Conservation (phyloP, 2,113 vertebrate species). For the Poeciliopsis occidentalis region DNA sequence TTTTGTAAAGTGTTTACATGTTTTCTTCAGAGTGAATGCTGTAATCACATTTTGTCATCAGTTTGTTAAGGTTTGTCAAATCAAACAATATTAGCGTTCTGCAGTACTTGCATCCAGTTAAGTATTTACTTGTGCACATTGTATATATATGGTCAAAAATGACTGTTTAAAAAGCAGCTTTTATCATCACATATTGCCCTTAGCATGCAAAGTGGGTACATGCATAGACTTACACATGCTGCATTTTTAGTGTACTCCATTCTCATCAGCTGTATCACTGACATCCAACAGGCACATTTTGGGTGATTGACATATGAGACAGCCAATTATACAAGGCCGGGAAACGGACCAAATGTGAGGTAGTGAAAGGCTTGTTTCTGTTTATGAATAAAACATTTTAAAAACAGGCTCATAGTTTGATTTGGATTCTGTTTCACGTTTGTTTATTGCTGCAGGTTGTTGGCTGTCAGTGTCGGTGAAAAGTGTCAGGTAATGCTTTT, state of each 20-base stretch:
- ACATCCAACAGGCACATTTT: constrained; percentile 36
- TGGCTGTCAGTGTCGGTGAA: constrained; percentile 47
- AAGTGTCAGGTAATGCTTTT: constrained; percentile 46
- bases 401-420: constrained; percentile 51
- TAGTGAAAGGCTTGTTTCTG: constrained; percentile 23
- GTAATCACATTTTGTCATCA: neutral
- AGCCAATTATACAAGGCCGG: constrained; percentile 64
- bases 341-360: constrained; percentile 50
- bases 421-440: constrained; percentile 59
- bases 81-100: neutral
- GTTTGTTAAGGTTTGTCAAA: constrained; percentile 23
- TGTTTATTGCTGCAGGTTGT: constrained; percentile 55
- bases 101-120: neutral
- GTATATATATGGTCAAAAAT: constrained; percentile 8
- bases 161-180: neutral
- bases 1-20: neutral
- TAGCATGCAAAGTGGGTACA: neutral
- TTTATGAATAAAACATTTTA: constrained; percentile 69
- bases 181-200: constrained; percentile 19
- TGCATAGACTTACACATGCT: neutral
- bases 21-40: neutral
- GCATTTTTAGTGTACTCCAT: constrained; percentile 8
- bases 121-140: constrained; percentile 12
- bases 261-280: constrained; percentile 20
- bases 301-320: constrained; percentile 68